These are phyloP conservation scores for Myotis lucifugus DNA, from an alignment of 2,113 vertebrate genomes.

Conservation along the genomic window DNA sequence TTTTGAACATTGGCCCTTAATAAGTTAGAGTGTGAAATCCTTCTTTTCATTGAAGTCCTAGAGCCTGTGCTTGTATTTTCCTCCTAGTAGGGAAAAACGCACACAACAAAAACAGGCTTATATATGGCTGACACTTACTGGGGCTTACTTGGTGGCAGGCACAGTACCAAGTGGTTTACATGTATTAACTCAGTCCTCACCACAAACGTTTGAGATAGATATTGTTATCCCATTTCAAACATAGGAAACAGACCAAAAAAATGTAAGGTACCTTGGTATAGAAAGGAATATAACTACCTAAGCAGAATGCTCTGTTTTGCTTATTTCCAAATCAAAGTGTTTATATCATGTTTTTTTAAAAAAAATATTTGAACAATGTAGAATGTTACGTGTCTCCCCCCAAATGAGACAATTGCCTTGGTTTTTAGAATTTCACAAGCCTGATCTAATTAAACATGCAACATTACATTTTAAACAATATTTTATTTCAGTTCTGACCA, in stretches of 20 bases:
- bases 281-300: background rate
- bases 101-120: background rate
- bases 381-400: background rate
- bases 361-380: background rate
- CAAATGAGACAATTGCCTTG: background rate
- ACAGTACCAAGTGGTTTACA: background rate
- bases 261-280: background rate
- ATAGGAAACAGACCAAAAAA: background rate
- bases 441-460: background rate
- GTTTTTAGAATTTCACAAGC: conserved; percentile 13
- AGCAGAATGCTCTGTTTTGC: background rate
- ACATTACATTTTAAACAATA: background rate
- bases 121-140: background rate
- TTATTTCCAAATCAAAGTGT: conserved; percentile 22
- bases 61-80: background rate
- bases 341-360: background rate
- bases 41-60: background rate
- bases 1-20: background rate
- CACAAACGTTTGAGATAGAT: background rate
- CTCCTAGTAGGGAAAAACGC: background rate
- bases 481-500: background rate
- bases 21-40: background rate
- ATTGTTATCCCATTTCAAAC: background rate
- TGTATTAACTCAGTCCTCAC: background rate
- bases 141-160: background rate